A percentile compares a stretch with the other conserved stretches of the same genome.
phyloP scores from a whole-genome alignment of 2,888 invertebrate genomes.

The Oscheius sp. region DNA sequence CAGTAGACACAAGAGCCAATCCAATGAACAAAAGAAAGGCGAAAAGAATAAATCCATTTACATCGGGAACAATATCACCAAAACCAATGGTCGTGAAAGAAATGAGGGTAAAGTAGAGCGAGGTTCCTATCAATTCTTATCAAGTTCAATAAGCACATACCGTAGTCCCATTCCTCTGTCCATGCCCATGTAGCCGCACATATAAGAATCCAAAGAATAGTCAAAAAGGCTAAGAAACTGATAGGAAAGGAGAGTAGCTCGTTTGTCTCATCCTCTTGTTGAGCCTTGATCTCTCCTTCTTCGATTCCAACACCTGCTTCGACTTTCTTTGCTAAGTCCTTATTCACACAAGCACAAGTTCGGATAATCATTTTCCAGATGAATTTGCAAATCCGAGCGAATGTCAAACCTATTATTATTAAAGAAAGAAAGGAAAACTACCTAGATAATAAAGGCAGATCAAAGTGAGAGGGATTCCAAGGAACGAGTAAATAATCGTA shows the following conservation, averaged over 20 bases:
- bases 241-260: slow-evolving; percentile 67
- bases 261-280: slow-evolving; percentile 35
- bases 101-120: slow-evolving; percentile 67
- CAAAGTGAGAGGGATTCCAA: slow-evolving; percentile 67
- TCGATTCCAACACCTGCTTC: slow-evolving; percentile 7
- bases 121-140: slow-evolving; percentile 38
- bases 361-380: slow-evolving; percentile 52
- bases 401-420: slow-evolving; percentile 37
- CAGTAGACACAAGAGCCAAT: slow-evolving; percentile 67
- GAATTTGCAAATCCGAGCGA: slow-evolving; percentile 58
- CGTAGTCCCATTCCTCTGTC: slow-evolving; percentile 66
- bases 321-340: slow-evolving; percentile 65
- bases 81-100: slow-evolving; percentile 67
- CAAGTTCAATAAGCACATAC: slow-evolving; percentile 25
- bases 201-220: slow-evolving; percentile 64
- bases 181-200: slow-evolving; percentile 60
- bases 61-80: slow-evolving; percentile 58
- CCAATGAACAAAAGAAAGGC: slow-evolving; percentile 62
- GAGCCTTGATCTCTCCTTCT: slow-evolving; percentile 1
- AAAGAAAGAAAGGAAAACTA: neutral
- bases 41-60: slow-evolving; percentile 63
- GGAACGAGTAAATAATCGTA: slow-evolving; percentile 66
- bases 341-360: slow-evolving; percentile 56
- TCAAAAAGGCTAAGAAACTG: slow-evolving; percentile 59
- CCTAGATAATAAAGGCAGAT: slow-evolving; percentile 64